Evolutionary conservation across 2,888 invertebrate genomes (phyloP).

Genomic region (Drosophila sordidapex): DNA sequence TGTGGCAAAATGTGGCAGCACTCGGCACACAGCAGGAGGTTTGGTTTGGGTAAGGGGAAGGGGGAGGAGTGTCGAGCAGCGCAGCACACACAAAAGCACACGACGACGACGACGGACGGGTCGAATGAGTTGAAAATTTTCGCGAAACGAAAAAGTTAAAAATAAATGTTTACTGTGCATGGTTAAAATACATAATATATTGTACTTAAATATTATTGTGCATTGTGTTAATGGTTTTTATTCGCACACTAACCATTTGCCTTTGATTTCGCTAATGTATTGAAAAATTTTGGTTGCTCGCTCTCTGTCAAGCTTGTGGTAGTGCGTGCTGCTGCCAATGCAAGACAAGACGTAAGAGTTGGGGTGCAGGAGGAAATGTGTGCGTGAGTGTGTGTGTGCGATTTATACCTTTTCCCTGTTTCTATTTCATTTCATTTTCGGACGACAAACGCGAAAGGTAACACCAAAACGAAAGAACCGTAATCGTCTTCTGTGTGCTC

Average conservation of each 20-base stretch:
- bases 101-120: slow-evolving; percentile 67
- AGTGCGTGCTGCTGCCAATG: slow-evolving; percentile 48
- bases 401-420: slow-evolving; percentile 56
- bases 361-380: slow-evolving; percentile 13
- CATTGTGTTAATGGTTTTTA: slow-evolving; percentile 39
- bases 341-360: slow-evolving; percentile 36
- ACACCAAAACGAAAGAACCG: slow-evolving; percentile 71
- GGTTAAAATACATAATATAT: slow-evolving; percentile 55
- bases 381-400: slow-evolving; percentile 26
- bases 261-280: slow-evolving; percentile 49
- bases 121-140: slow-evolving; percentile 78
- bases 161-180: slow-evolving; percentile 80
- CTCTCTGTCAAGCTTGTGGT: slow-evolving; percentile 41
- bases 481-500: slow-evolving; percentile 58
- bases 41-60: not conserved
- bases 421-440: slow-evolving; percentile 62
- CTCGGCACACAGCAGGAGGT: slow-evolving; percentile 37
- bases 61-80: slow-evolving; percentile 28
- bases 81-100: slow-evolving; percentile 71
- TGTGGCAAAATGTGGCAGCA: slow-evolving; percentile 52
- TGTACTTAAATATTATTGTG: slow-evolving; percentile 40
- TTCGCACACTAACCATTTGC: slow-evolving; percentile 17
- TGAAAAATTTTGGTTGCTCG: slow-evolving; percentile 62
- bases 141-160: slow-evolving; percentile 76
- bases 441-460: slow-evolving; percentile 64